phyloP scores from a whole-genome alignment of 2,888 invertebrate species.

The Mimachlamys varia region DNA sequence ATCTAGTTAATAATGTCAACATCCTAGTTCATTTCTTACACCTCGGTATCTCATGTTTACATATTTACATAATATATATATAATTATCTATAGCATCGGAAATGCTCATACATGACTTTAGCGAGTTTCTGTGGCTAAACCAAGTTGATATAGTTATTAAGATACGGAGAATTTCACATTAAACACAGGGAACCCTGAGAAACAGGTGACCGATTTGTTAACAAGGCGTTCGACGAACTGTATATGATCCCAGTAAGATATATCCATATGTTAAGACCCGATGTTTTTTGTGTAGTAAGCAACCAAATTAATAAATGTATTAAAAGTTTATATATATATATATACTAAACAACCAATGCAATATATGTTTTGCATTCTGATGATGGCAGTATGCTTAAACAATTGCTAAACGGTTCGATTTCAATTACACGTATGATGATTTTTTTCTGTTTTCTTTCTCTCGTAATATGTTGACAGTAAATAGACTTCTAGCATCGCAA shows the following conservation, averaged over 20 bases:
- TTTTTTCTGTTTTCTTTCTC: not conserved
- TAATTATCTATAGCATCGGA: not conserved
- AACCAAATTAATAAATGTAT: not conserved
- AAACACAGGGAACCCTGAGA: constrained; percentile 23
- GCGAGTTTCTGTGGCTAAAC: not conserved
- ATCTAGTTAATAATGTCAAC: not conserved
- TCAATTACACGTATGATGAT: not conserved
- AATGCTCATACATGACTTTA: not conserved
- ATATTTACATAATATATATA: not conserved
- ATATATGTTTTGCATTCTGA: not conserved
- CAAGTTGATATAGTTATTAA: not conserved
- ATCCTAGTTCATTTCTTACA: not conserved
- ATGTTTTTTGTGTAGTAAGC: not conserved
- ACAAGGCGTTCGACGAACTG: not conserved
- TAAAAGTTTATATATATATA: not conserved
- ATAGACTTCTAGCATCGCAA: not conserved
- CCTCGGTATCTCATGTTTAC: not conserved
- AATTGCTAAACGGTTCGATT: no score
- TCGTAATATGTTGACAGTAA: not conserved
- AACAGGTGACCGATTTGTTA: not conserved
- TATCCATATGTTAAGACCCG: not conserved
- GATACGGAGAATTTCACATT: not conserved
- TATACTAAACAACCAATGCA: no score
- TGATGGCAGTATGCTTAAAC: no score
- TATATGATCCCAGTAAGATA: constrained; percentile 22